Percentiles rank a stretch among this genome's conserved stretches.
phyloP scores from a whole-genome alignment of 2,113 vertebrate genomes.

The Tinamus guttatus region DNA sequence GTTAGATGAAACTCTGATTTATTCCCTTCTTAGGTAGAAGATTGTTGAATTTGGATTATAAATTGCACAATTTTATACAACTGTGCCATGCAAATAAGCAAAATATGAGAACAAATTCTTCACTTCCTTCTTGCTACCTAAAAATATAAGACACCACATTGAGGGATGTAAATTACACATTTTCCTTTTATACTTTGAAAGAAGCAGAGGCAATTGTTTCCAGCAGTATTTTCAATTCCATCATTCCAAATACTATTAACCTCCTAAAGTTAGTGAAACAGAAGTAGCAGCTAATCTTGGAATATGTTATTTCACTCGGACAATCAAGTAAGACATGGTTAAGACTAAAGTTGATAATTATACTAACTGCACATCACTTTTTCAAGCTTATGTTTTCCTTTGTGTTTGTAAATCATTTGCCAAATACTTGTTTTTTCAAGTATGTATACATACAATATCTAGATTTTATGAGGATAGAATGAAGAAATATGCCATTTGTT shows the following conservation, averaged over 20 bases:
- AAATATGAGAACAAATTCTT: not conserved
- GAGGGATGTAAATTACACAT: not conserved
- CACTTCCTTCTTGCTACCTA: not conserved
- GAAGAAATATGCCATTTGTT: not conserved
- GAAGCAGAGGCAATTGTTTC: not conserved
- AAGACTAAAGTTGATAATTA: not conserved
- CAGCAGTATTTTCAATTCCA: not conserved
- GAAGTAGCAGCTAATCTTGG: not conserved
- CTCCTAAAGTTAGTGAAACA: not conserved
- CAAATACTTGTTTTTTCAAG: not conserved
- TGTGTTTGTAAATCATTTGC: not conserved
- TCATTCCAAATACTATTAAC: not conserved
- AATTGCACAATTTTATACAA: not conserved
- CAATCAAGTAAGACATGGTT: not conserved
- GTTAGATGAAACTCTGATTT: not conserved
- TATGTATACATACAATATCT: not conserved
- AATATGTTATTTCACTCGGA: not conserved
- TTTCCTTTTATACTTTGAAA: not conserved
- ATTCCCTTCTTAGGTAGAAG: not conserved
- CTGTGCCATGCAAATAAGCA: not conserved
- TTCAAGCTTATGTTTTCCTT: not conserved
- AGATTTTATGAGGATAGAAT: not conserved
- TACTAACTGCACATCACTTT: not conserved
- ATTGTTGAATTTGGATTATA: not conserved
- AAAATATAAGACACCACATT: not conserved